These are phyloP conservation scores for Tretioscincus oriximinensis DNA, from an alignment of 2,113 vertebrate species.

Conservation along the genomic window DNA sequence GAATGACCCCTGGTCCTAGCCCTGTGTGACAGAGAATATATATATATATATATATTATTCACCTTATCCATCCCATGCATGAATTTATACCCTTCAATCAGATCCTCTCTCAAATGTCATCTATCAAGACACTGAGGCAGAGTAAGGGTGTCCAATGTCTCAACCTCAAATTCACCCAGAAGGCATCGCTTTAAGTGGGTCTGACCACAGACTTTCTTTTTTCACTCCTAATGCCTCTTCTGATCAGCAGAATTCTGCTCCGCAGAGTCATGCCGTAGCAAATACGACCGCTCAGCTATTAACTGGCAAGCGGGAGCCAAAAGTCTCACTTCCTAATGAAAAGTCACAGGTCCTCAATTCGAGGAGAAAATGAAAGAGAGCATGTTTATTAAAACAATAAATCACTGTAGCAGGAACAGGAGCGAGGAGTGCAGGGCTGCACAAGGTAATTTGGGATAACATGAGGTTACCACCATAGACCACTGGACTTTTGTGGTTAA, in stretches of 20 bases:
- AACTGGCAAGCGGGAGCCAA: neutral
- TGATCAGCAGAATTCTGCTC: neutral
- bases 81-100: no score
- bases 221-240: neutral
- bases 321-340: neutral
- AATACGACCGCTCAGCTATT: neutral
- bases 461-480: neutral
- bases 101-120: no score
- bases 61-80: no score
- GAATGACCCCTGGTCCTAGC: no score
- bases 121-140: neutral
- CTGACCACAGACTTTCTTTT: no score
- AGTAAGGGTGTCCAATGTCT: neutral
- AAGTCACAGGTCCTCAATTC: conserved; percentile 2
- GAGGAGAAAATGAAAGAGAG: conserved; percentile 4
- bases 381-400: conserved; percentile 28
- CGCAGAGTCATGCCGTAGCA: neutral
- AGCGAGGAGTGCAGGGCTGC: neutral
- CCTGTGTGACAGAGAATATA: no score
- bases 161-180: neutral
- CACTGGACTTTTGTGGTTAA: neutral
- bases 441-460: neutral
- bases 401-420: neutral
- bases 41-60: no score
- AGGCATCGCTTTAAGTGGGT: neutral